Evolutionary conservation across 2,797 vertebrate species (phyloP).

Genomic region (Cyclopterus lumpus): DNA sequence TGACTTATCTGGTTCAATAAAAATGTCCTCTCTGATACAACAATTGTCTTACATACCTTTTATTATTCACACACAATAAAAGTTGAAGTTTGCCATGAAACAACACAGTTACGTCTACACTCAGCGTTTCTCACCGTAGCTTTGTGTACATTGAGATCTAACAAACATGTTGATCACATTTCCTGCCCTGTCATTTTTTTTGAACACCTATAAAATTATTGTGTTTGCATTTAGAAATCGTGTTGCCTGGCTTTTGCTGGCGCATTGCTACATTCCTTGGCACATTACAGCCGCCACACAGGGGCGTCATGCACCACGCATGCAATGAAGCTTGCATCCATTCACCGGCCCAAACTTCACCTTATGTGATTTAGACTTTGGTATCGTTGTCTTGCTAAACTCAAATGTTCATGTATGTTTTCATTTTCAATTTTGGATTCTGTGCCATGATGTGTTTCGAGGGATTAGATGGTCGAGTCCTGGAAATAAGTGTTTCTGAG

Average conservation of each 20-base stretch:
- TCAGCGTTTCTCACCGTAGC: background rate
- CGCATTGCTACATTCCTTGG: background rate
- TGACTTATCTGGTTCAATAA: too few species aligned
- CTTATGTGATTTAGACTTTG: background rate
- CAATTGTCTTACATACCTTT: constrained; percentile 5
- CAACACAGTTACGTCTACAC: background rate
- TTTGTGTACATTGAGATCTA: background rate
- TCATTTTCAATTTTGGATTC: background rate
- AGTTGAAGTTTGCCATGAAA: constrained; percentile 10
- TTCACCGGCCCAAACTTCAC: background rate
- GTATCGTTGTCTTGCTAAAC: background rate
- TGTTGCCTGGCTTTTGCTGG: background rate
- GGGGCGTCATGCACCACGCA: background rate
- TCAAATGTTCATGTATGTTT: background rate
- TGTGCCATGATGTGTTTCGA: background rate
- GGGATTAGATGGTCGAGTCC: constrained; percentile 1
- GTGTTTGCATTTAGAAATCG: background rate
- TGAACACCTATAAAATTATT: background rate
- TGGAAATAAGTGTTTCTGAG: constrained; percentile 12
- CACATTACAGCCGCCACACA: background rate
- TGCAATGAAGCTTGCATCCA: background rate
- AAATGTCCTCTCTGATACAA: constrained; percentile 21
- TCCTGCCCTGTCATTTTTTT: background rate
- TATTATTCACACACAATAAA: constrained; percentile 15
- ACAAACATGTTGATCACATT: background rate